A percentile compares a stretch with the other conserved stretches of the same genome.
These are phyloP conservation scores for Rafetus swinhoei DNA, from an alignment of 2,113 vertebrate genomes.

Conservation along the genomic window DNA sequence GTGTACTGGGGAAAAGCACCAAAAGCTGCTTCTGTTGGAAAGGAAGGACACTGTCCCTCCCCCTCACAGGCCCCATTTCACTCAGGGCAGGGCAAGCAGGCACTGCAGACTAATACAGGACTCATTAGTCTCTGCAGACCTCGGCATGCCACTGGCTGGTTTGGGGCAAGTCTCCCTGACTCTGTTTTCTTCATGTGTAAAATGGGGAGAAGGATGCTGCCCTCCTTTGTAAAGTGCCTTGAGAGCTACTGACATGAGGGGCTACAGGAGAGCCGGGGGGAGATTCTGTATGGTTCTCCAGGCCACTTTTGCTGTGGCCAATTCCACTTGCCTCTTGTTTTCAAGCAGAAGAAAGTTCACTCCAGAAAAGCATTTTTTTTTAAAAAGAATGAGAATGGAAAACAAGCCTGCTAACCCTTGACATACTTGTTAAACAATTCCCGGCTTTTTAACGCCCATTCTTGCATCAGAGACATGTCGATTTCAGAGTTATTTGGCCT, in stretches of 20 bases:
- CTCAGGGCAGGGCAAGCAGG: not conserved
- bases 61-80: not conserved
- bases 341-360: not conserved
- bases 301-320: not conserved
- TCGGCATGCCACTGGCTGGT: not conserved
- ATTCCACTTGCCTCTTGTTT: not conserved
- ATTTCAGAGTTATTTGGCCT: constrained; percentile 27
- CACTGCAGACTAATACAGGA: not conserved
- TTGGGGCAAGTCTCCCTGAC: not conserved
- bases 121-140: no score
- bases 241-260: not conserved
- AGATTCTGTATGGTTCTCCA: not conserved
- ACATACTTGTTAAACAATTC: constrained; percentile 11
- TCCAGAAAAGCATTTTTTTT: not conserved
- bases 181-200: not conserved
- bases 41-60: not conserved
- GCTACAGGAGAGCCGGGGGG: not conserved
- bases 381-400: not conserved
- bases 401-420: not conserved
- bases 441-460: constrained; percentile 1
- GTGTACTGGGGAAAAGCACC: not conserved
- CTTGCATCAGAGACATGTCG: constrained; percentile 6
- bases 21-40: not conserved
- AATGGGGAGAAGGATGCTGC: not conserved
- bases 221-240: not conserved